These are phyloP conservation scores for Patagioenas fasciata DNA, from an alignment of 2,113 vertebrate species.

Conservation along the genomic window DNA sequence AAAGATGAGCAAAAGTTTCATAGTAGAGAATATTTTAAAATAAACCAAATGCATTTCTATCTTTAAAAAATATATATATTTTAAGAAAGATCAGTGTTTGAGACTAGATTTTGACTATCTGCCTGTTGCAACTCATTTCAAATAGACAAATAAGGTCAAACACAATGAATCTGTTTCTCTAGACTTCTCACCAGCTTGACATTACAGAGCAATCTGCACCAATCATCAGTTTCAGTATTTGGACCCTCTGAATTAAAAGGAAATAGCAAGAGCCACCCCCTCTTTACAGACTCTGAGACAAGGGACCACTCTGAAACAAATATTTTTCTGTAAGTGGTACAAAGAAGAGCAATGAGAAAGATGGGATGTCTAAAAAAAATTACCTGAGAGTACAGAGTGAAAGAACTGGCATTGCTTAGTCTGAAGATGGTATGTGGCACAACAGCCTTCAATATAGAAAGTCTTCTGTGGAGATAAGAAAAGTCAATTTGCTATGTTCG, in stretches of 20 bases:
- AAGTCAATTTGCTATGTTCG: neutral
- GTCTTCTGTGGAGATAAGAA: neutral
- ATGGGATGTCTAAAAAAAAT: neutral
- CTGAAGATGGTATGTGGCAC: neutral
- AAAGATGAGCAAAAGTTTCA: neutral
- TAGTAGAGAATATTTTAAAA: neutral
- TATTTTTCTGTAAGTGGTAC: neutral
- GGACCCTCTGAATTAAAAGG: neutral
- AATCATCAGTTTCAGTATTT: neutral
- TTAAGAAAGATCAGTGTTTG: neutral
- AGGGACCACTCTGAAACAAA: neutral
- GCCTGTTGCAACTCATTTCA: neutral
- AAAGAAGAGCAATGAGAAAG: neutral
- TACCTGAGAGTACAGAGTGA: neutral
- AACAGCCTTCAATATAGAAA: neutral
- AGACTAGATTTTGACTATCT: neutral
- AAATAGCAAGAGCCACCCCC: neutral
- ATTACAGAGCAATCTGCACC: neutral
- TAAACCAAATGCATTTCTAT: neutral
- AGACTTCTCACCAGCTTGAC: neutral
- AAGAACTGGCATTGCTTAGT: neutral
- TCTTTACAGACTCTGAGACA: neutral
- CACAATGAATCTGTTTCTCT: neutral
- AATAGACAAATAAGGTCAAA: neutral
- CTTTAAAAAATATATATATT: neutral